phyloP scores from a whole-genome alignment of 2,113 vertebrate species.

The Centropus bengalensis region DNA sequence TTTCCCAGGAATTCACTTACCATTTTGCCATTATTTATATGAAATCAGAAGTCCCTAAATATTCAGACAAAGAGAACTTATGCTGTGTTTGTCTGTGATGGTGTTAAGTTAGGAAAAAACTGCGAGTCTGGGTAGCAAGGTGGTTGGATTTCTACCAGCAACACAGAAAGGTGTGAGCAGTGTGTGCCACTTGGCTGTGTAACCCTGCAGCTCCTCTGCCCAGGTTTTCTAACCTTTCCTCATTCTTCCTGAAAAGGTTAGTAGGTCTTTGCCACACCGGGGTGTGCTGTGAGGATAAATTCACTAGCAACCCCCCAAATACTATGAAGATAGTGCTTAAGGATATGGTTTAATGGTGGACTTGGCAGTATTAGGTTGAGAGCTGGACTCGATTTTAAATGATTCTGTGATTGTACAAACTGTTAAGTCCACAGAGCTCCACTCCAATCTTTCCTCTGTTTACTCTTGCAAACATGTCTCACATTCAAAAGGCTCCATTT shows the following conservation, averaged over 20 bases:
- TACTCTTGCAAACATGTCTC: neutral
- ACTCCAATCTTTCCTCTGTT: neutral
- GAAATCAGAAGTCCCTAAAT: neutral
- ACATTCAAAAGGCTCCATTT: neutral
- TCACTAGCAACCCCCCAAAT: neutral
- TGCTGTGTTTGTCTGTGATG: neutral
- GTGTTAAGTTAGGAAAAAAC: neutral
- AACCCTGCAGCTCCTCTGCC: neutral
- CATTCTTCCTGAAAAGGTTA: neutral
- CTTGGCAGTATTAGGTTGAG: no score
- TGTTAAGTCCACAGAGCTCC: neutral
- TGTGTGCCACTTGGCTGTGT: rapidly evolving
- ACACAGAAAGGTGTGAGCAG: rapidly evolving
- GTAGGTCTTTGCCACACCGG: neutral
- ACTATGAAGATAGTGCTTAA: neutral
- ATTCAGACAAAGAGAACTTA: neutral
- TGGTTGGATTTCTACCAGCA: neutral
- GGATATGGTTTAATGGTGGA: no score
- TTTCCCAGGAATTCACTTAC: neutral
- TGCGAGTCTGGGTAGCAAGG: no score
- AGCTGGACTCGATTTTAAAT: no score
- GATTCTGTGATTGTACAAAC: no score
- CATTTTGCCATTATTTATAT: neutral
- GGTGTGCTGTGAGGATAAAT: neutral
- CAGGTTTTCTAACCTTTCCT: neutral